Evolutionary conservation across 2,888 invertebrate genomes (phyloP), one percentile per base, ranked within the genome.

Genomic region (Apodemia hepburni): DNA sequence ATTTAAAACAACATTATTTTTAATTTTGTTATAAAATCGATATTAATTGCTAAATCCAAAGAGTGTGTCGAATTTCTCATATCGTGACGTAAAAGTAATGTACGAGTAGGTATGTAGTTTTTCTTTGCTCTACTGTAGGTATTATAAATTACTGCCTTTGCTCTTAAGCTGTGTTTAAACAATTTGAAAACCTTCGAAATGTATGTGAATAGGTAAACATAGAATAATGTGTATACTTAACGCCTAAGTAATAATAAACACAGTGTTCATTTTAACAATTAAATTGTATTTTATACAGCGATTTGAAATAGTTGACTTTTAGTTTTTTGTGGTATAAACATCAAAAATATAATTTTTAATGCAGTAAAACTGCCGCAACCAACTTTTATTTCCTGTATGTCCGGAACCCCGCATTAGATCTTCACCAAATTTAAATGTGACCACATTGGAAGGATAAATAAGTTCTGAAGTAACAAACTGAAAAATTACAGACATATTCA

Each of bases 51-150:
- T 22, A 22, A 38, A 38, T 38, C 12, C 12, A 12, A 12, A 38
- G 1, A 38, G 12, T 38, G 38, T 38, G 3, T 38, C 3, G 12
- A 38, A 38, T 1, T 38, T 38, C 9, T 12, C 12, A 38, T 11
- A 4, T 12, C 3, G 3, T 38, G 12, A 12, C 38, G 38, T 38
- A 5, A 38, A 12, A 12, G 12, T 38, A 12, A 3, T n/a, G 1
- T 45, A n/a, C 6, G 5, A 22, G n/a, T 15, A 38, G 1, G 4
- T 11, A 15, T n/a, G 4, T n/a, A 74, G 76, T 76, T 27, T 27
- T 18, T 51, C 9, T 51, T 9, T 11, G 22, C 9, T 22, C 11
- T 18, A 51, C 17, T 9, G n/a, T 17, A 22, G 22, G 22, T 22
- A 5, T 4, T 51, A 22, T 22, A 22, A 51, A 22, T 11, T 9